Evolutionary conservation across 2,888 invertebrate species (phyloP).

Genomic region (Tubulanus polymorphus): DNA sequence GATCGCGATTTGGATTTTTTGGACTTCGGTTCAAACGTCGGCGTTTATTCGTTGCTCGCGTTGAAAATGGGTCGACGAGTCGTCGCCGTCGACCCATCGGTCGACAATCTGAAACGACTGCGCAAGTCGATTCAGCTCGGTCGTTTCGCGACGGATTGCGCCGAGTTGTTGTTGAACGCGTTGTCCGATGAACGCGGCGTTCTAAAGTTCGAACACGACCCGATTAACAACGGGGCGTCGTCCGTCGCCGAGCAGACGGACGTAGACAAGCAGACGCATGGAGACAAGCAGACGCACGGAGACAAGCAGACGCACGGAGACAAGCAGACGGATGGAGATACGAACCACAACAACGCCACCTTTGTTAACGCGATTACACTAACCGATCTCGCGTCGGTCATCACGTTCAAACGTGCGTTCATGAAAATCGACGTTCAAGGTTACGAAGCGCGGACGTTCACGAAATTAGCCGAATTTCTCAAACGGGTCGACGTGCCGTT

Average conservation of each 20-base stretch:
- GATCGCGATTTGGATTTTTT: too few relatives aligned
- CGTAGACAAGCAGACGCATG: constrained; percentile 1
- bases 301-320: too few relatives aligned
- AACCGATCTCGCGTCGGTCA: constrained; percentile 14
- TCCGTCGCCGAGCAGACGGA: not conserved
- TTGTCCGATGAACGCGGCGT: constrained; percentile 17
- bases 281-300: too few relatives aligned
- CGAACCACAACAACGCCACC: too few relatives aligned
- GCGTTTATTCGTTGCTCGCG: constrained; percentile 26
- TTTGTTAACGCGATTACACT: constrained; percentile 17
- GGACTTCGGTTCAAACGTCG: constrained; percentile 30
- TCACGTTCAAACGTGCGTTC: constrained; percentile 19
- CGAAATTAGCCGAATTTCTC: constrained; percentile 24
- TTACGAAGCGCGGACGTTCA: constrained; percentile 27
- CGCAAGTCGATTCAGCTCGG: constrained; percentile 19
- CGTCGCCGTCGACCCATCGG: constrained; percentile 24
- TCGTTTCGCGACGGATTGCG: constrained; percentile 8
- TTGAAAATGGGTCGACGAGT: constrained; percentile 24
- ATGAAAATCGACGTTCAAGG: constrained; percentile 40
- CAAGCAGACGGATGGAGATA: too few relatives aligned
- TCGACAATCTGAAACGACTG: constrained; percentile 20
- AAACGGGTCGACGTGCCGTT: constrained; percentile 26
- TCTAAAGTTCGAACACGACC: constrained; percentile 2
- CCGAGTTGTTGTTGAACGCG: constrained; percentile 18
- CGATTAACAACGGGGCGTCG: not conserved